Evolutionary conservation across 2,888 invertebrate species (phyloP), one percentile per base, ranked within the genome.

Genomic region (Acanthosepion esculentum): DNA sequence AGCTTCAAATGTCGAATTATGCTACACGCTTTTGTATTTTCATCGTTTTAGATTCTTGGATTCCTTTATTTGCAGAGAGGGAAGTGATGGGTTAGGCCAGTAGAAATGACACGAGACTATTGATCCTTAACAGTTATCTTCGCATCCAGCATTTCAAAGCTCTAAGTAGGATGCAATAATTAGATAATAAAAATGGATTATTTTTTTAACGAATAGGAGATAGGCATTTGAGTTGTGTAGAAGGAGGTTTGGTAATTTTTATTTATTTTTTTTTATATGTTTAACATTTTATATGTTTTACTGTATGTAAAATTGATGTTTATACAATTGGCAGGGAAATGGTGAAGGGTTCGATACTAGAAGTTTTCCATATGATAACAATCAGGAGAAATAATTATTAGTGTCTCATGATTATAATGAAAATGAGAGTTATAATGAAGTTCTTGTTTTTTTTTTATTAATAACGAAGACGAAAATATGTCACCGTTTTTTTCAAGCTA

Each of bases 161-260:
- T 78, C n/a, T 15, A 78, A 78, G 78, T 78, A 78, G n/a, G 78
- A 78, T 78, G n/a, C n/a, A 78, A n/a, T 78, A 78, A 78, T 78
- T 78, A 18, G 78, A 78, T 78, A 33, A n/a, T 78, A 78, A 78
- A n/a, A n/a, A 78, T n/a, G n/a, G n/a, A n/a, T 78, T n/a, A 33
- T 78, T 78, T 78, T n/a, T 7, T 78, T n/a, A n/a, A 1, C 1
- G 10, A 15, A 12, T 12, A 29, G n/a, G 23, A n/a, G 78, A 5
- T 78, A 12, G n/a, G 78, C 2, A 8, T 10, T 78, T 5, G 10
- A 29, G 78, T 78, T 78, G n/a, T 8, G n/a, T 33, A 23, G 59
- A 59, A 23, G 23, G 59, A 59, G 20, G 7, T n/a, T n/a, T 3
- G 4, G 33, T 20, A n/a, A 2, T 78, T 78, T 78, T 33, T 12